phyloP scores from a whole-genome alignment of 2,888 invertebrate species.

The Hybos culiciformis region DNA sequence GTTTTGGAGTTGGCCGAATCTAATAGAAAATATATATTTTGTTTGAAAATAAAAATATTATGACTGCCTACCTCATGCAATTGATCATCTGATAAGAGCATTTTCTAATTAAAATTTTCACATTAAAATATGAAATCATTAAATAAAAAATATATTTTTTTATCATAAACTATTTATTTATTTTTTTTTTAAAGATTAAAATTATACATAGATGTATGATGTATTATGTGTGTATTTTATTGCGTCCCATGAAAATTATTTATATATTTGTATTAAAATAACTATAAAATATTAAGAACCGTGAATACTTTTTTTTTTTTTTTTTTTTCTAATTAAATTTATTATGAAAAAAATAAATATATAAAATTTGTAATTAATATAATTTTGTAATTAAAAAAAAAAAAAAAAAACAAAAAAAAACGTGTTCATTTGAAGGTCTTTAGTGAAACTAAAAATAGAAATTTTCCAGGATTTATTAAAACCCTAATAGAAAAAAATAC shows the following conservation, averaged over 20 bases:
- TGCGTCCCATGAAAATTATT: too few species aligned
- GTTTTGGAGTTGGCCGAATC: too few species aligned
- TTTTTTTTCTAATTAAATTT: too few species aligned
- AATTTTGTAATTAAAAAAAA: not conserved
- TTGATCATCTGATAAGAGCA: conserved; percentile 33
- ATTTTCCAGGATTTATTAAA: not conserved
- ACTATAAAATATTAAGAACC: too few species aligned
- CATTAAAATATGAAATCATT: not conserved
- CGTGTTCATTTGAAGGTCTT: not conserved
- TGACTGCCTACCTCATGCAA: conserved; percentile 32
- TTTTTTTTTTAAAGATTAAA: too few species aligned
- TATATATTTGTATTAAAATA: too few species aligned
- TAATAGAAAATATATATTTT: too few species aligned
- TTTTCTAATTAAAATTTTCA: conserved; percentile 11
- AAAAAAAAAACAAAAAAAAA: not conserved
- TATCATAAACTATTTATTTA: too few species aligned
- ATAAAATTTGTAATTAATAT: not conserved
- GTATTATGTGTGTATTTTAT: too few species aligned
- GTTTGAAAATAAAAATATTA: too few species aligned
- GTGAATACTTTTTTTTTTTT: too few species aligned
- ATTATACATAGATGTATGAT: too few species aligned
- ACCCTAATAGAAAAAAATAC: not conserved
- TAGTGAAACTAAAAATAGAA: not conserved
- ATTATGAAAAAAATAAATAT: not conserved
- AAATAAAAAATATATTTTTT: not conserved